phyloP scores from a whole-genome alignment of 30 jellyfish, hydroid and myxozoan genomes.

The Chrysaora quinquecirrha region DNA sequence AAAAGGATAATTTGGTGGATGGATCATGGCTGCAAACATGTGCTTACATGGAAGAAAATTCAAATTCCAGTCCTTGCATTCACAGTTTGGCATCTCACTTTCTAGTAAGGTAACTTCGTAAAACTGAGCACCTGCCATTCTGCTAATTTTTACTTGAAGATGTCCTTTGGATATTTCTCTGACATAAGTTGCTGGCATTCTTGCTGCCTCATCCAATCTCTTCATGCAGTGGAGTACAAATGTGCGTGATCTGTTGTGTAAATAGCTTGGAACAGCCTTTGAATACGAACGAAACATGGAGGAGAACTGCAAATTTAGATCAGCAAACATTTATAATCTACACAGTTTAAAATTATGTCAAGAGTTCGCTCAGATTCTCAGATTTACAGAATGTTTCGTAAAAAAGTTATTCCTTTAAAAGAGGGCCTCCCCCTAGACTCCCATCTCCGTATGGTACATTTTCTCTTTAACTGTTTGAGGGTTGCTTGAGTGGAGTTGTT shows the following conservation, averaged over 20 bases:
- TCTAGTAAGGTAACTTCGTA: neutral
- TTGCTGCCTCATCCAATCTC: neutral
- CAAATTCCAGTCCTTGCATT: conserved; percentile 6
- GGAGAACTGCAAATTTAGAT: neutral
- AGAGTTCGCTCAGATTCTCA: too few species aligned
- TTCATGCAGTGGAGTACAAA: conserved; percentile 1
- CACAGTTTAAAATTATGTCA: too few species aligned
- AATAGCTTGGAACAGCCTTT: neutral
- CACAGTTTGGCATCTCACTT: too few species aligned
- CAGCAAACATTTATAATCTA: too few species aligned
- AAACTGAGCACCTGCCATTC: neutral
- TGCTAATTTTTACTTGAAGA: neutral
- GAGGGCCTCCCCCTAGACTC: too few species aligned
- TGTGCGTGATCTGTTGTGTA: conserved; percentile 7
- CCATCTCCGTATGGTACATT: too few species aligned
- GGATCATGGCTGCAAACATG: conserved; percentile 21
- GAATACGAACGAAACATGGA: neutral
- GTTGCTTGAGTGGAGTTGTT: too few species aligned
- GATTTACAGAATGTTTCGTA: too few species aligned
- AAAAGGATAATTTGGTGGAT: conserved; percentile 9
- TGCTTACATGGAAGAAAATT: conserved; percentile 16
- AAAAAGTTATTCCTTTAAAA: too few species aligned
- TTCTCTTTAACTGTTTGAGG: too few species aligned
- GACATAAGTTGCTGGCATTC: neutral
- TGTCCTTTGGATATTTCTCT: neutral